Percentiles rank a stretch among this genome's conserved stretches.
These are phyloP conservation scores for Pempheris klunzingeri DNA, from an alignment of 2,797 vertebrate species.

Conservation along the genomic window DNA sequence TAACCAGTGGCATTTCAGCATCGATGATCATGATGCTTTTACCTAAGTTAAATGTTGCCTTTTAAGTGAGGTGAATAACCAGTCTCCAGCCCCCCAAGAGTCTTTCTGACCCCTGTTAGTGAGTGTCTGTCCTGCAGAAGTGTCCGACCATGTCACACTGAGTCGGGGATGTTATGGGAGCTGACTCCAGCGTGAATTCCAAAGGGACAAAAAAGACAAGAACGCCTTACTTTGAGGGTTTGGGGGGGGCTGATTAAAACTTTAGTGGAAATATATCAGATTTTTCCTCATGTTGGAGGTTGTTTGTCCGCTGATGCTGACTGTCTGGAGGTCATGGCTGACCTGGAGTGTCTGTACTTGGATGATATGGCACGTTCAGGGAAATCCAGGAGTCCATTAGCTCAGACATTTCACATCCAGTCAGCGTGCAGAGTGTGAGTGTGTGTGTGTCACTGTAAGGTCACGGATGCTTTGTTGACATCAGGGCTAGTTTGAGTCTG, in stretches of 20 bases:
- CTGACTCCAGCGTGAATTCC: not conserved
- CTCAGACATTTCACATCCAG: slow-evolving; percentile 7
- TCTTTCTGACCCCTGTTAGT: not conserved
- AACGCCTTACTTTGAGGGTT: not conserved
- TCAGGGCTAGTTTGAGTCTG: slow-evolving; percentile 31
- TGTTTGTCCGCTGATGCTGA: not conserved
- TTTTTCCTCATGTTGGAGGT: not conserved
- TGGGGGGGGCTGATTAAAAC: not conserved
- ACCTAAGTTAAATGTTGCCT: not conserved
- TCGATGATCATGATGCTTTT: not conserved
- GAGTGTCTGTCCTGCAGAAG: slow-evolving; percentile 4
- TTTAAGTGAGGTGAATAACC: not conserved
- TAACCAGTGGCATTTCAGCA: not conserved
- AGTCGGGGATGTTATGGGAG: not conserved
- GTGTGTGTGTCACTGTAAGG: slow-evolving; percentile 51
- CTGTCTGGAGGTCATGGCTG: slow-evolving; percentile 20
- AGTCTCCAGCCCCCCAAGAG: not conserved
- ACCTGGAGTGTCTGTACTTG: slow-evolving; percentile 5
- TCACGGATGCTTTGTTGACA: slow-evolving; percentile 71
- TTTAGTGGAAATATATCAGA: not conserved
- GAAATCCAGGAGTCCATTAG: not conserved
- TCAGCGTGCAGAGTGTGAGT: slow-evolving; percentile 18
- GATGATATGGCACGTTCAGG: not conserved
- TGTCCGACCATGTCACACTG: slow-evolving; percentile 15
- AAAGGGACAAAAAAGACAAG: not conserved